Percentiles rank a stretch among this genome's conserved stretches.
Evolutionary conservation across 2,888 invertebrate genomes (phyloP).

Genomic region (Sinotaia quadrata): DNA sequence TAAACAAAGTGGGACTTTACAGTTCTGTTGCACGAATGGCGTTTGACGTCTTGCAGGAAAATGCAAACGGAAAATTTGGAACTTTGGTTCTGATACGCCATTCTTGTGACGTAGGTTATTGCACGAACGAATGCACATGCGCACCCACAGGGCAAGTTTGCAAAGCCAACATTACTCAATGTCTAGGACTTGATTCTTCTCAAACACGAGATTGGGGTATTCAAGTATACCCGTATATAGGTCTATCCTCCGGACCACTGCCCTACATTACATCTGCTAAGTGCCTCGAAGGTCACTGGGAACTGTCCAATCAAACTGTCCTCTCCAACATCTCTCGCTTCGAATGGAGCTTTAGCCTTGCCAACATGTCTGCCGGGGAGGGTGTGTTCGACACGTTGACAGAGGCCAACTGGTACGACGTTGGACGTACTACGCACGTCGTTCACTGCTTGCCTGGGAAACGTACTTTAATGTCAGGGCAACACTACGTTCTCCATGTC

Average conservation of each 20-base stretch:
- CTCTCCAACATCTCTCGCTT: slow-evolving; percentile 30
- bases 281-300: slow-evolving; percentile 41
- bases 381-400: slow-evolving; percentile 36
- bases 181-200: background rate
- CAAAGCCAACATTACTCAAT: background rate
- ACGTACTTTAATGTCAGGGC: slow-evolving; percentile 25
- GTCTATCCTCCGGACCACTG: background rate
- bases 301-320: background rate
- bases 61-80: slow-evolving; percentile 7
- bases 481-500: slow-evolving; percentile 39
- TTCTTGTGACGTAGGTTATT: slow-evolving; percentile 38
- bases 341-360: slow-evolving; percentile 46
- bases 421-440: slow-evolving; percentile 28
- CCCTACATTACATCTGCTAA: slow-evolving; percentile 26
- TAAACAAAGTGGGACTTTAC: slow-evolving; percentile 36
- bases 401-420: slow-evolving; percentile 43
- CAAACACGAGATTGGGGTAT: background rate
- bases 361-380: slow-evolving; percentile 33
- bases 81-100: slow-evolving; percentile 33
- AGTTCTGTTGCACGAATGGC: slow-evolving; percentile 11
- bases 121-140: slow-evolving; percentile 42
- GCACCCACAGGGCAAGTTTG: slow-evolving; percentile 40
- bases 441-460: slow-evolving; percentile 38
- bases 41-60: slow-evolving; percentile 3
- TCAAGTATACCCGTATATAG: slow-evolving; percentile 2